phyloP scores from a whole-genome alignment of 2,888 invertebrate genomes.

The Brenthis ino region DNA sequence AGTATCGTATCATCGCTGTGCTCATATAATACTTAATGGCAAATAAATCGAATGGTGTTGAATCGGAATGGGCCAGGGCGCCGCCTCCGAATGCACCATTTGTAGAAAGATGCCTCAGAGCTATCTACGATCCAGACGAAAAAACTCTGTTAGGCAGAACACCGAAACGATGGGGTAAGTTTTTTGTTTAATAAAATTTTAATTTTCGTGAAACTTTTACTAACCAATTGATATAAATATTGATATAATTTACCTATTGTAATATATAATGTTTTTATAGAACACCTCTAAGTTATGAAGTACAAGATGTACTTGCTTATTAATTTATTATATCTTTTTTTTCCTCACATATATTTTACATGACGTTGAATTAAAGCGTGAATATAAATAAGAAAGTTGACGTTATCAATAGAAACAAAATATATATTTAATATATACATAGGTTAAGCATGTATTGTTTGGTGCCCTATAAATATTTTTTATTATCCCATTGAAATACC shows the following conservation, averaged over 20 bases:
- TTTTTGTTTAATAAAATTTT: constrained; percentile 20
- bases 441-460: constrained; percentile 28
- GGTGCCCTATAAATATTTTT: constrained; percentile 36
- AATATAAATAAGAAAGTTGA: not conserved
- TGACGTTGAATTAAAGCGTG: too few species aligned
- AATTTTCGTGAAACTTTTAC: not conserved
- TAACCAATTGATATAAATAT: too few species aligned
- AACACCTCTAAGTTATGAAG: too few species aligned
- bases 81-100: constrained; percentile 58
- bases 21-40: constrained; percentile 49
- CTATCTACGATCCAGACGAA: constrained; percentile 67
- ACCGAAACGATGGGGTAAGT: constrained; percentile 75
- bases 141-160: constrained; percentile 71
- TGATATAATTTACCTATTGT: too few species aligned
- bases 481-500: constrained; percentile 36
- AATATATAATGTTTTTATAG: too few species aligned
- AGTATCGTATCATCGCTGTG: constrained; percentile 27
- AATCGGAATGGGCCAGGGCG: constrained; percentile 65
- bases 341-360: too few species aligned
- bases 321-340: too few species aligned
- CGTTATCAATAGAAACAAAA: not conserved
- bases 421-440: too few species aligned
- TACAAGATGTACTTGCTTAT: too few species aligned
- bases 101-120: constrained; percentile 53
- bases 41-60: constrained; percentile 63